These are phyloP conservation scores for Rhopalosiphum nymphaeae DNA, from an alignment of 2,888 invertebrate genomes.

Conservation along the genomic window DNA sequence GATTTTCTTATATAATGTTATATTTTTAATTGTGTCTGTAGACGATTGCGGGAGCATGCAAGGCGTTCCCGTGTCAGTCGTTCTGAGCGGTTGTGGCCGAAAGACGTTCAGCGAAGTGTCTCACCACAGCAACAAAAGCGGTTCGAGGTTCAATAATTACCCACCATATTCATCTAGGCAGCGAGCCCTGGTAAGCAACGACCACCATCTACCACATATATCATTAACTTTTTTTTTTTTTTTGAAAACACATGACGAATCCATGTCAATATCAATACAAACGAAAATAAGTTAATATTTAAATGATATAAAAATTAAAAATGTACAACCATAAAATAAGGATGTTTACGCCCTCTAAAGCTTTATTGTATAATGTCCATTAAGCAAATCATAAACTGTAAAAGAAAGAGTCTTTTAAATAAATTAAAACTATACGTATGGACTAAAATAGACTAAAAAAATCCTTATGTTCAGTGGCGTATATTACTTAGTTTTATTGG, in stretches of 20 bases:
- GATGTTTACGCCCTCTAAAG: neutral
- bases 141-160: slow-evolving; percentile 63
- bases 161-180: slow-evolving; percentile 53
- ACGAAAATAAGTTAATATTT: neutral
- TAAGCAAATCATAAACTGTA: neutral
- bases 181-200: slow-evolving; percentile 43
- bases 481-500: neutral
- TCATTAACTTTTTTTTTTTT: neutral
- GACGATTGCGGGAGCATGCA: slow-evolving; percentile 64
- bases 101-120: slow-evolving; percentile 66
- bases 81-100: slow-evolving; percentile 64
- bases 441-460: neutral
- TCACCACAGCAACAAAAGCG: slow-evolving; percentile 43
- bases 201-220: neutral
- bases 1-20: neutral
- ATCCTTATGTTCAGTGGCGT: neutral
- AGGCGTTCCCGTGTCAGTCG: slow-evolving; percentile 65
- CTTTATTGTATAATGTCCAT: neutral
- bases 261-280: neutral
- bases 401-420: neutral
- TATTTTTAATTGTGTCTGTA: neutral
- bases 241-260: neutral
- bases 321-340: neutral
- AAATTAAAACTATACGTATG: neutral
- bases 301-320: neutral